Evolutionary conservation across 2,113 vertebrate species (phyloP), one percentile per base, ranked within the genome.

Genomic region (Neopipo cinnamomea): DNA sequence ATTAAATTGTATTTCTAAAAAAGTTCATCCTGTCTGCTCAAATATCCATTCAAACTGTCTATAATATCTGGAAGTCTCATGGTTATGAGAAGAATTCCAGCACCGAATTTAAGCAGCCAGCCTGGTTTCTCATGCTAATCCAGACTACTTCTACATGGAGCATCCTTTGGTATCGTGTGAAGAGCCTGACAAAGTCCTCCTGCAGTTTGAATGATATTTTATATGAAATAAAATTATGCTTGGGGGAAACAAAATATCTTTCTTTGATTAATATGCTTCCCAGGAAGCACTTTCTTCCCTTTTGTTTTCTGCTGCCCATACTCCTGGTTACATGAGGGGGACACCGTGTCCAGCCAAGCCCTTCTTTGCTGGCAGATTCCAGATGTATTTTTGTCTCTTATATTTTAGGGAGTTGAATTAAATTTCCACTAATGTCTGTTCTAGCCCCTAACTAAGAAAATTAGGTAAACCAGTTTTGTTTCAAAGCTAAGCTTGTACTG

Each of bases 251-350:
- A 52, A 0, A 63, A 71, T 11, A n/a, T 24, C 2, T 37, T 80
- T 63, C 9, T 24, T 74, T 63, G 13, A 3, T 39, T 35, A 52
- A 13, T 33, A 27, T 11, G 6, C 8, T 66, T 62, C 37, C 21
- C n/a, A 44, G 28, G n/a, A 85, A 71, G 7, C 1, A 22, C 5
- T 31, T 70, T 21, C 37, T 68, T 72, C 35, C 6, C n/a, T 68
- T 77, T 72, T 53, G 9, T 49, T 22, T 65, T 22, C 37, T 37
- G 16, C 17, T 85, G n/a, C 8, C 21, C 44, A 42, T 28, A 24
- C 0, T 42, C 6, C 25, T 49, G 25, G 14, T 28, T 19, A 14
- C 16, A 53, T 14, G 6, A 39, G 2, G 7, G 19, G 3, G 9
- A 22, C 30, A 53, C 20, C 12, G 4, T 22, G 28, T 46, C 70